Evolutionary conservation across 2,113 vertebrate species (phyloP).

Genomic region (Pomatorhinus ruficollis): DNA sequence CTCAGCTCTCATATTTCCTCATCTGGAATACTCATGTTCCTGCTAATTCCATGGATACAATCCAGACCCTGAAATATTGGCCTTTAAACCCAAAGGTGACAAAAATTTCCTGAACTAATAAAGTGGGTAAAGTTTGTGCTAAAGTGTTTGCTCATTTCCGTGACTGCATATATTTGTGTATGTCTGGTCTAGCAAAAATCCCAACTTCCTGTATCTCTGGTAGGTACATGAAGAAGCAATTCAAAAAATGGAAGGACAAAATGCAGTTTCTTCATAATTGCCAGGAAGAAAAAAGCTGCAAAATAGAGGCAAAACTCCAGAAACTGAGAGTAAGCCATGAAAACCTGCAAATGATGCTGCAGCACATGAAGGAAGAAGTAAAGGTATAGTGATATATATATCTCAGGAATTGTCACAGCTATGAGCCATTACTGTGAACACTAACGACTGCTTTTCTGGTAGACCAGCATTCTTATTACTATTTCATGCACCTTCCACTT

Average conservation of each 20-base stretch:
- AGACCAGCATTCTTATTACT: background rate
- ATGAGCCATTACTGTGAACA: background rate
- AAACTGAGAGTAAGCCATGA: conserved; percentile 72
- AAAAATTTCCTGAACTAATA: background rate
- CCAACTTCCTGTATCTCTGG: background rate
- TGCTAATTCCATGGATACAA: background rate
- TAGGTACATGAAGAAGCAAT: conserved; percentile 81
- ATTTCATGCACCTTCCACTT: background rate
- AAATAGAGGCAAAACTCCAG: conserved; percentile 80
- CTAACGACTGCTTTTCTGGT: background rate
- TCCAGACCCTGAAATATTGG: background rate
- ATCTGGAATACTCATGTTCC: background rate
- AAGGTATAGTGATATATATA: conserved; percentile 49
- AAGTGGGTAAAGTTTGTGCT: background rate
- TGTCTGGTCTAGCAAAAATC: background rate
- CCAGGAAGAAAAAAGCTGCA: conserved; percentile 76
- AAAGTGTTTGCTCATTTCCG: background rate
- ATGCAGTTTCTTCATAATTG: conserved; percentile 72
- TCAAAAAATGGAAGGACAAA: conserved; percentile 72
- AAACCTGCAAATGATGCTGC: conserved; percentile 69
- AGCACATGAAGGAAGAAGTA: conserved; percentile 61
- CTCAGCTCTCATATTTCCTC: background rate
- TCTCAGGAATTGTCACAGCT: background rate
- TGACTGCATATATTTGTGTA: background rate
- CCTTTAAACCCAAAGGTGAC: background rate